Percentiles rank a stretch among this genome's conserved stretches.
Evolutionary conservation across 2,113 vertebrate genomes (phyloP).

Genomic region (Cromileptes altivelis): DNA sequence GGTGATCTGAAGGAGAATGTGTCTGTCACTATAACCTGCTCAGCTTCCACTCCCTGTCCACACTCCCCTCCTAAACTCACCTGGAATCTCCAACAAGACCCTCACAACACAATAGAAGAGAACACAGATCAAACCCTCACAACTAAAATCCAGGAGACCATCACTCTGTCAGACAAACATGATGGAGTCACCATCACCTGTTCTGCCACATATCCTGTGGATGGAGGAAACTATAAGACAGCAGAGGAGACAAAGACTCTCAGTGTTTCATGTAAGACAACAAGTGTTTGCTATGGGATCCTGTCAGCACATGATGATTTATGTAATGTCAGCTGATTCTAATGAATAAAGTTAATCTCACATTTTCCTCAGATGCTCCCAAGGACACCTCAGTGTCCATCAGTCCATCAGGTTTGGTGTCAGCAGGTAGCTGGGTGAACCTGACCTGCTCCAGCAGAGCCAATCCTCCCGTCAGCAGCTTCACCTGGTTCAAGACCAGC

Average conservation of each 20-base stretch:
- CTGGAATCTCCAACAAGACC: slow-evolving; percentile 32
- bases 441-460: slow-evolving; percentile 52
- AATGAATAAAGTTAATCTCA: neutral
- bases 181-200: no score
- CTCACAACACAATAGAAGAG: neutral
- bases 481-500: slow-evolving; percentile 57
- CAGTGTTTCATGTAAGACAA: slow-evolving; percentile 55
- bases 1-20: slow-evolving; percentile 14
- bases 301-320: neutral
- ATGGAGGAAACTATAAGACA: neutral
- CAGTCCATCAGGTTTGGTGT: slow-evolving; percentile 20
- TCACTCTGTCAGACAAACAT: no score
- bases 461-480: slow-evolving; percentile 19
- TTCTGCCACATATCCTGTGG: neutral
- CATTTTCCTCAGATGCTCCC: slow-evolving; percentile 44
- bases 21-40: slow-evolving; percentile 45
- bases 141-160: no score
- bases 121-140: slow-evolving; percentile 24
- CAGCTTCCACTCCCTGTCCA: slow-evolving; percentile 58
- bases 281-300: neutral
- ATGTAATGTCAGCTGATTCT: no score
- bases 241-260: slow-evolving; percentile 8
- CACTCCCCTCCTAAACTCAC: slow-evolving; percentile 31
- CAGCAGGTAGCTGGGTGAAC: slow-evolving; percentile 5
- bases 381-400: slow-evolving; percentile 20